Base-by-base conservation (phyloP, 2,113 vertebrate species). In the Gavia stellata region DNA sequence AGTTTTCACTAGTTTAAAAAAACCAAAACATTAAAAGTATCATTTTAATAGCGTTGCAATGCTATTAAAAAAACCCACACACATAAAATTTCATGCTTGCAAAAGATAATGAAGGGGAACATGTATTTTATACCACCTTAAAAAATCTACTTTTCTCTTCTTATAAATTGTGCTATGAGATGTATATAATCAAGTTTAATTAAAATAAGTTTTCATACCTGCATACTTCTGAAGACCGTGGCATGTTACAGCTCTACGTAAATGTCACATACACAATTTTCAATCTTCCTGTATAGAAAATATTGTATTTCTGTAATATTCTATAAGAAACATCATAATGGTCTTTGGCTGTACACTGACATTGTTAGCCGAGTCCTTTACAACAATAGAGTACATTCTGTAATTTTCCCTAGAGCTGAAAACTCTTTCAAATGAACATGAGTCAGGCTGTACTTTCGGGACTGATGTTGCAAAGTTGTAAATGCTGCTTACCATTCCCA, bases 401-500 rank as follows among this genome's bases (percentile, higher is more conserved):
- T 96, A 81, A 97, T 96, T 96, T 96, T 79, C 94, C 96, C 97
- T 88, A 67, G 95, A 94, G 73, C 86, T 95, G 81, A 85, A 85
- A 90, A 86, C 42, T 95, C 90, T 81, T 94, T 93, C 94, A 95
- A 82, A 93, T 70, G 79, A 92, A 77, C 70, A 92, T 96, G 97
- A 98, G 87, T 98, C 96, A 97, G 84, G 72, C 59, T 84, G 86
- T 74, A 65, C 87, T 97, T 86, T 70, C 0, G 89, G 94, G 77
- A 90, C 92, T 55, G 52, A 62, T 18, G 47, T 40, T 86, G 65
- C 55, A 68, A 45, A 70, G 81, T 4, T 88, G 63, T 62, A 79
- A 95, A 83, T 61, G 66, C 44, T 90, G 79, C 84, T 96, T 73
- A 31, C 49, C 26, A 7, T 81, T 94, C 88, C 94, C 96, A 71